Base-by-base conservation (phyloP, 2,888 invertebrate species). In the Stenichneumon culpator region DNA sequence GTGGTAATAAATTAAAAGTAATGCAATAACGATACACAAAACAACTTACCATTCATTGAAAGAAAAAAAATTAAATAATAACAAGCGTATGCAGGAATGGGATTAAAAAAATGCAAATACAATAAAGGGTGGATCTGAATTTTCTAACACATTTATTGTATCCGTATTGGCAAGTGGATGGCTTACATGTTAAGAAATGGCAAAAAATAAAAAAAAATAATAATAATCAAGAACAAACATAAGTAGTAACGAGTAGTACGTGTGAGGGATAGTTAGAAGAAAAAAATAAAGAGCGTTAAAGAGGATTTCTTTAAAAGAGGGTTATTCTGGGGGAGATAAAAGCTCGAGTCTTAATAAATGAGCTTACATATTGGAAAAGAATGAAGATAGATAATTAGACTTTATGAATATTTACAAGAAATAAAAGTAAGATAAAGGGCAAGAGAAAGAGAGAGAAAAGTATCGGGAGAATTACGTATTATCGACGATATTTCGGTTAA, bases 61-160 rank as follows among this genome's bases (percentile, higher is more conserved):
- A 16, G 16, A 57, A 39, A 72, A 70, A 60, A n/a, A 65, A 28
- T 39, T 52, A 11, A 83, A 69, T 47, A 39, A 73, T 75, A 77
- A 50, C 57, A 81, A 83, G 84, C 25, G 4, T 19, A 19, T n/a
- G 57, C 22, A 36, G 44, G 3, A 57, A 11, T 22, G 57, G 14
- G 57, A 83, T 75, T 87, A 89, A 89, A 86, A 87, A 89, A 83
- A 88, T 87, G 87, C 86, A 86, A 88, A 88, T 86, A 82, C 87
- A 87, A 85, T 83, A 87, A 90, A 88, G 86, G 72, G 60, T 73
- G 65, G 19, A 65, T 67, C 28, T 84, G 65, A 87, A 84, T 84
- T 91, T 92, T 92, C 90, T 90, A 93, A 94, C 91, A 91, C 93
- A 91, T 93, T 93, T 93, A 93, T 93, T 94, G 87, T 91, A 89